Evolutionary conservation across 1,140 invertebrate species (phyloP).

Genomic region (Medauroidea extradentata): DNA sequence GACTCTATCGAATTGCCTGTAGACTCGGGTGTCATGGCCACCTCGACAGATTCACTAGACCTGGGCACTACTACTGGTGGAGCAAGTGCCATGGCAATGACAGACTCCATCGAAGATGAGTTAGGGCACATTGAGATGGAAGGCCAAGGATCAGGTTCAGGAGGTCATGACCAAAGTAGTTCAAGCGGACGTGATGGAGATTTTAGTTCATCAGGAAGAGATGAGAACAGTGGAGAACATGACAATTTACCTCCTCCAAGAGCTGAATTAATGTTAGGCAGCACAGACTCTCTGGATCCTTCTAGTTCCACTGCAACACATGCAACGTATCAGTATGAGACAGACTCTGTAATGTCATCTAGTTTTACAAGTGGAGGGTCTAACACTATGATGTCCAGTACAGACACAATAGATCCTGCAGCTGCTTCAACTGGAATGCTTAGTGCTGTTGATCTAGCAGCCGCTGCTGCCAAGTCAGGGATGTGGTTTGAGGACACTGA

Average conservation of each 20-base stretch:
- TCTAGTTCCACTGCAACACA: conserved; percentile 72
- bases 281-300: conserved; percentile 61
- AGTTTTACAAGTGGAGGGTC: conserved; percentile 74
- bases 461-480: conserved; percentile 32
- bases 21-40: conserved; percentile 49
- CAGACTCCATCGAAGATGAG: conserved; percentile 40
- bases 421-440: conserved; percentile 10
- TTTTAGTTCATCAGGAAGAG: conserved; percentile 44
- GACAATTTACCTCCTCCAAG: conserved; percentile 37
- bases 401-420: conserved; percentile 57
- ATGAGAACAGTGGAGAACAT: conserved; percentile 36
- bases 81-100: conserved; percentile 13
- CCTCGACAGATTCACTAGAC: conserved; percentile 60
- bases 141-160: conserved; percentile 23
- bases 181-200: conserved; percentile 44
- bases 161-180: conserved; percentile 41
- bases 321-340: conserved; percentile 78
- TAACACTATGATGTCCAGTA: conserved; percentile 67
- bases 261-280: conserved; percentile 56
- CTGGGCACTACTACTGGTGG: conserved; percentile 33
- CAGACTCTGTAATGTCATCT: conserved; percentile 74
- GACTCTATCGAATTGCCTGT: conserved; percentile 49
- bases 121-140: conserved; percentile 26
- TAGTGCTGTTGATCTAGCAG: conserved; percentile 32
- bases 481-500: conserved; percentile 41